Percentiles rank a stretch among this genome's conserved stretches.
Evolutionary conservation across 2,797 vertebrate species (phyloP).

Genomic region (Danio tinwini): DNA sequence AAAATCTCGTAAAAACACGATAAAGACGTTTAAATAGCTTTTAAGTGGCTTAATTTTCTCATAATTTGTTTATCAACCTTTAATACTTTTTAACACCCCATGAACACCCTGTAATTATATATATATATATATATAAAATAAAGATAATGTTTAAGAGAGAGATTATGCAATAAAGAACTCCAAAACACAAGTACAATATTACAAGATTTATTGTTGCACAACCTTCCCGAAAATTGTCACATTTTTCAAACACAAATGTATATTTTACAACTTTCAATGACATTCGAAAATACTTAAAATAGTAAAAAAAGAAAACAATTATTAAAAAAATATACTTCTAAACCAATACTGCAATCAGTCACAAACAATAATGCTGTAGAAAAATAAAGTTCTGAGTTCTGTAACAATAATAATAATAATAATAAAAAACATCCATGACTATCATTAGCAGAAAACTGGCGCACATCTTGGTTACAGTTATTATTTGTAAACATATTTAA

Average conservation of each 20-base stretch:
- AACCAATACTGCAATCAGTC: constrained; percentile 3
- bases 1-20: too few relatives aligned
- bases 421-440: background rate
- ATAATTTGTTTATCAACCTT: too few relatives aligned
- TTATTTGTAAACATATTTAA: background rate
- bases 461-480: background rate
- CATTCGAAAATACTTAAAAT: constrained; percentile 2
- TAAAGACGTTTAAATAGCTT: too few relatives aligned
- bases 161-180: background rate
- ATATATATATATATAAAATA: too few relatives aligned
- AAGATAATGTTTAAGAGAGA: too few relatives aligned
- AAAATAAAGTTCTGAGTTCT: background rate
- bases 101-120: too few relatives aligned
- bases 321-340: background rate
- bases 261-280: constrained; percentile 8
- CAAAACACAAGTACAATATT: background rate
- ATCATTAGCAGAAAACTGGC: constrained; percentile 3
- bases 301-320: background rate
- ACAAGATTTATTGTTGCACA: background rate
- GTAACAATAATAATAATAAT: background rate
- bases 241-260: background rate
- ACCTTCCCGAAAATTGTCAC: background rate
- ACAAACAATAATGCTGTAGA: background rate
- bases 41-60: too few relatives aligned
- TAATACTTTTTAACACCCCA: too few relatives aligned